Evolutionary conservation across 2,888 invertebrate species (phyloP).

Genomic region (Elysia crispata): DNA sequence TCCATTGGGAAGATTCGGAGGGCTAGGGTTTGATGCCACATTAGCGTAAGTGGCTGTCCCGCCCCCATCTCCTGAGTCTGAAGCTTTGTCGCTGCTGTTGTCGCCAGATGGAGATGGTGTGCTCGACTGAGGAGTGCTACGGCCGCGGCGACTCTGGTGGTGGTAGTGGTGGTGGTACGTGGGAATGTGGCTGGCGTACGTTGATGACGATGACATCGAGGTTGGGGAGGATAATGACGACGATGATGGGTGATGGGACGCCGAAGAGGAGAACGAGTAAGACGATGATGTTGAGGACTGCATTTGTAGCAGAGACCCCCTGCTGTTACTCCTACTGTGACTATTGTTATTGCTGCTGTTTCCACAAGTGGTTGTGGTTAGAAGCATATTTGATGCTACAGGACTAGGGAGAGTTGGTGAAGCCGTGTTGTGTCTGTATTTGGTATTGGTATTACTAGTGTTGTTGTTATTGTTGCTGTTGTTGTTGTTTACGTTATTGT

Average conservation of each 20-base stretch:
- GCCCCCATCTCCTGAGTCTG: neutral
- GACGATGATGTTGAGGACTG: conserved; percentile 9
- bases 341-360: neutral
- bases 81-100: no score
- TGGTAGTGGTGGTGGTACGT: neutral
- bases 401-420: no score
- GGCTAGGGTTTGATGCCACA: neutral
- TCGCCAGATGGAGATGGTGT: neutral
- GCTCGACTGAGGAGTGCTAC: neutral
- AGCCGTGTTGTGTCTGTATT: neutral
- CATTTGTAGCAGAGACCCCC: no score
- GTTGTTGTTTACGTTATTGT: neutral
- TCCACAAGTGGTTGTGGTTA: no score
- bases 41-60: neutral
- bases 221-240: conserved; percentile 21
- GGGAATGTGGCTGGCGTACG: conserved; percentile 1
- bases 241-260: neutral
- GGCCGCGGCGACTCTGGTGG: neutral
- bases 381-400: no score
- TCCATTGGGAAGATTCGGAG: conserved; percentile 15
- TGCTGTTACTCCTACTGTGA: no score
- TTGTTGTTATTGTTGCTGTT: neutral
- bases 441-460: neutral
- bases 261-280: conserved; percentile 16
- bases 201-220: conserved; percentile 32